Evolutionary conservation across 2,113 vertebrate genomes (phyloP), one percentile per base, ranked within the genome.

Genomic region (Callocephalon fimbriatum): DNA sequence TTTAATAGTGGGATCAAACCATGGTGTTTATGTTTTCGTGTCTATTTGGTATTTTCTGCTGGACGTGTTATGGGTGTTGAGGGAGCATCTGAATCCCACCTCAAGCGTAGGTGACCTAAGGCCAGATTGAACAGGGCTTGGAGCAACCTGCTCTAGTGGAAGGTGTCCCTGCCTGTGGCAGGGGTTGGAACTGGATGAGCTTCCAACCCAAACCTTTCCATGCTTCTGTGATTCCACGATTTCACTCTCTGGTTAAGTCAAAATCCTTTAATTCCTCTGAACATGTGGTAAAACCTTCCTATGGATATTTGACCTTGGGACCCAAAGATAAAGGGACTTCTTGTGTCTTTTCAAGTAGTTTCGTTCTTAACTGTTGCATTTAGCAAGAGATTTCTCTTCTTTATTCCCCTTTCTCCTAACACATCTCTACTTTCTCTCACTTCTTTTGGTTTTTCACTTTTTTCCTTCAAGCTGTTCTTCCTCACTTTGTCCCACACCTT

Each of bases 401-500:
- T 86, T 22, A 9, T 40, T n/a, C 22, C 5, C 27, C 7, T 71
- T 71, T 73, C 42, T 71, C 11, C 50, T 12, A 19, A 14, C 18
- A 25, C 42, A n/a, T 5, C 45, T 56, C 63, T 6, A 1, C 0
- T 0, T 45, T 5, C 3, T 29, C 40, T 31, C 59, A 4, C 47
- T 50, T 14, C 26, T 40, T 62, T 74, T 17, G 5, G 17, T 5
- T 62, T 71, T 3, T 42, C 23, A 17, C 0, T 70, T 76, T 76
- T 78, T 88, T 22, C 68, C 65, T 58, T 71, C 48, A 18, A 42
- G 10, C 17, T 63, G 1, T 82, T 66, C 79, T 37, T 8, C 38
- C 61, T 79, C 42, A 35, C 76, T 88, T 76, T 51, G 45, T 68
- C 81, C 87, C 65, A 23, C 80, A 86, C 80, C 84, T 93, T 94